These are phyloP conservation scores for Macquaria ambigua DNA, from an alignment of 2,113 vertebrate genomes.

Conservation along the genomic window DNA sequence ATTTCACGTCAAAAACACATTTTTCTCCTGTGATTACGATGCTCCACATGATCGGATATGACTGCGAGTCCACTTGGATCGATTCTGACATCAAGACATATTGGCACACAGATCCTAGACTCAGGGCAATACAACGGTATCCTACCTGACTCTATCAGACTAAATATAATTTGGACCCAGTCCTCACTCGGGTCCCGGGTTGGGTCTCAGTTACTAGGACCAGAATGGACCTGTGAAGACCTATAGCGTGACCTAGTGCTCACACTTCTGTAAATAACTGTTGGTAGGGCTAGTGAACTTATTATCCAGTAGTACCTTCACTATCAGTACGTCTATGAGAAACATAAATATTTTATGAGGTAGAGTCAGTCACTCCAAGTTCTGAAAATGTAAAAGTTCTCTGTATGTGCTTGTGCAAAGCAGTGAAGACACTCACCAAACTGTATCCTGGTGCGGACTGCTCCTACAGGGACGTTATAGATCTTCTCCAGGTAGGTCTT, in stretches of 20 bases:
- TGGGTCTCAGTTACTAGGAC: background rate
- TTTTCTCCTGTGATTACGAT: background rate
- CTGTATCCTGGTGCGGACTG: slow-evolving; percentile 94
- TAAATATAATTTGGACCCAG: background rate
- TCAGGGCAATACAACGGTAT: background rate
- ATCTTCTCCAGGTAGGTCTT: slow-evolving; percentile 95
- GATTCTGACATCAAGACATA: background rate
- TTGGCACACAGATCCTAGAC: background rate
- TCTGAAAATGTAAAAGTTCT: slow-evolving; percentile 7
- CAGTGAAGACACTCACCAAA: slow-evolving; percentile 85
- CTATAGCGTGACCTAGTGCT: background rate
- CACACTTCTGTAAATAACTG: background rate
- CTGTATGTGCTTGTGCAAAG: slow-evolving; percentile 31
- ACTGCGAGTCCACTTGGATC: background rate
- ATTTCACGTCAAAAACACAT: background rate
- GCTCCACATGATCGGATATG: background rate
- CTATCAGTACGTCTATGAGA: background rate
- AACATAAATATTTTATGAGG: slow-evolving; percentile 11
- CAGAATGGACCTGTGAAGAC: background rate
- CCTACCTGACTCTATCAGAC: background rate
- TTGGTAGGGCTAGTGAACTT: background rate
- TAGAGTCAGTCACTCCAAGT: slow-evolving; percentile 10
- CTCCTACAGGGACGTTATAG: slow-evolving; percentile 90
- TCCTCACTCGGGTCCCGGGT: background rate
- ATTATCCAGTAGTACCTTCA: background rate